phyloP scores from a whole-genome alignment of 2,888 invertebrate genomes.

The Podabrus alpinus region DNA sequence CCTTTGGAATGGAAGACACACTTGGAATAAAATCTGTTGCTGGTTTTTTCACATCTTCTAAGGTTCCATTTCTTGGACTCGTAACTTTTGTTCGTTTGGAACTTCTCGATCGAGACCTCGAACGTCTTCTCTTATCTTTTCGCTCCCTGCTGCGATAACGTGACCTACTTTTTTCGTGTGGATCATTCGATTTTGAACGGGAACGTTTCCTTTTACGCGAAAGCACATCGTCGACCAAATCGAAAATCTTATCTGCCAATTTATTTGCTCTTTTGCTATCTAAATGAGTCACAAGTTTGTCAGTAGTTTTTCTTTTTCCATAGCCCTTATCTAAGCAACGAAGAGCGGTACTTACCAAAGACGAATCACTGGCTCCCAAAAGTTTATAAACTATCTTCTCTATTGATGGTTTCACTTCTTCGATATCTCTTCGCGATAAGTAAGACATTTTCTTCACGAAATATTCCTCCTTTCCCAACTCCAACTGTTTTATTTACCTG shows the following conservation, averaged over 20 bases:
- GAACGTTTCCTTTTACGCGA: not conserved
- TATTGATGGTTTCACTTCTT: slow-evolving; percentile 78
- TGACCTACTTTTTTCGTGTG: not conserved
- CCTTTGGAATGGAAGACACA: slow-evolving; percentile 53
- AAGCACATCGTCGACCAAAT: slow-evolving; percentile 67
- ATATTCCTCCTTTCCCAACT: too few species aligned
- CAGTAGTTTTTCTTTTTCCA: slow-evolving; percentile 80
- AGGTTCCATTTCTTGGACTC: too few species aligned
- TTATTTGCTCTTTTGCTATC: slow-evolving; percentile 80
- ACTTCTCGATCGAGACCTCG: not conserved
- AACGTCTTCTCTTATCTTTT: not conserved
- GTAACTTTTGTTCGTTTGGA: not conserved
- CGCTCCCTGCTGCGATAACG: not conserved
- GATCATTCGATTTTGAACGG: not conserved
- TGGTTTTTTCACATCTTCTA: too few species aligned
- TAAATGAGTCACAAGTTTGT: slow-evolving; percentile 76
- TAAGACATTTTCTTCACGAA: slow-evolving; percentile 55
- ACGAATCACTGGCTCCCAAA: slow-evolving; percentile 78
- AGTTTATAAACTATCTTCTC: slow-evolving; percentile 81
- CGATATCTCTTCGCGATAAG: slow-evolving; percentile 77
- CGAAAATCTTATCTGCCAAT: slow-evolving; percentile 77
- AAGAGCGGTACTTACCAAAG: slow-evolving; percentile 78
- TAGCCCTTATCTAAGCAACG: slow-evolving; percentile 80
- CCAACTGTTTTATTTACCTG: too few species aligned
- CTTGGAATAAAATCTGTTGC: too few species aligned